Evolutionary conservation across 2,113 vertebrate species (phyloP).

Genomic region (Anser cygnoides): DNA sequence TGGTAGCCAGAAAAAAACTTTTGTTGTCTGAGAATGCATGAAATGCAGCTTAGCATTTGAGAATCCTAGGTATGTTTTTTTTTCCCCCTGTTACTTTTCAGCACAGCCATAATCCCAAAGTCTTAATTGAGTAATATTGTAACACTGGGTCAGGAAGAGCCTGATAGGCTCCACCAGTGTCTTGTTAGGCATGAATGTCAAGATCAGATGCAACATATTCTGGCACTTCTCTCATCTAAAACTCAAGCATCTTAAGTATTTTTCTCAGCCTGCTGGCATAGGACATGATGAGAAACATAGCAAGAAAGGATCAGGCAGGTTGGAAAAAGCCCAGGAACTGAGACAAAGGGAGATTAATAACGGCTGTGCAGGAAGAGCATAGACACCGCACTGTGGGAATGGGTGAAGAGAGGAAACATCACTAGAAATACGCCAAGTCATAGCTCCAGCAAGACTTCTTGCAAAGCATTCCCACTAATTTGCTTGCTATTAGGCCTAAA

Average conservation of each 20-base stretch:
- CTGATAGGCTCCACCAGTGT: background rate
- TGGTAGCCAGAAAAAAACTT: background rate
- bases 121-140: background rate
- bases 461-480: background rate
- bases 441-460: background rate
- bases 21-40: background rate
- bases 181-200: background rate
- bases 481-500: background rate
- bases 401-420: background rate
- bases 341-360: conserved; percentile 3
- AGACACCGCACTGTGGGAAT: background rate
- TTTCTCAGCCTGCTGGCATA: background rate
- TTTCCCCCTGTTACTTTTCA: background rate
- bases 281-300: background rate
- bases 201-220: background rate
- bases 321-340: background rate
- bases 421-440: background rate
- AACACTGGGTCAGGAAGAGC: background rate
- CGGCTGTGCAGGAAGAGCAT: background rate
- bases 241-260: background rate
- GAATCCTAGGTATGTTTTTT: background rate
- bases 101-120: background rate
- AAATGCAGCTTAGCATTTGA: background rate
- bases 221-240: background rate
- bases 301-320: background rate